Conservation (phyloP, 2,888 invertebrate species). For the Archips crataeganus region DNA sequence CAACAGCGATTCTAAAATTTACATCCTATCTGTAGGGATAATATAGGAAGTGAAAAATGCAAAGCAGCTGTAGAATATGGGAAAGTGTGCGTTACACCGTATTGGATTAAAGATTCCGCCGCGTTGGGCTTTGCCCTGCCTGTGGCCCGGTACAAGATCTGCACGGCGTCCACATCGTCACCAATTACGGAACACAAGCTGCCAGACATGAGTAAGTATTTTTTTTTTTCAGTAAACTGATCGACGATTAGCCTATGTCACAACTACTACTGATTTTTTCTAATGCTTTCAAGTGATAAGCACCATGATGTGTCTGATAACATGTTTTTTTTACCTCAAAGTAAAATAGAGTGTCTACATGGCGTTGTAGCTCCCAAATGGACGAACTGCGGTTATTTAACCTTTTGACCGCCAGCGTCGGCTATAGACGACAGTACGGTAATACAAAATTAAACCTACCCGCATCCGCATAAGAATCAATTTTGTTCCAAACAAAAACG, state of each 20-base stretch:
- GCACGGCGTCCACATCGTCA: slow-evolving; percentile 88
- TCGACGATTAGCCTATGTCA: too few species aligned
- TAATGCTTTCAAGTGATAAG: too few species aligned
- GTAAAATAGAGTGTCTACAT: too few species aligned
- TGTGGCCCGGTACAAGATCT: slow-evolving; percentile 84
- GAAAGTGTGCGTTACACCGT: slow-evolving; percentile 88
- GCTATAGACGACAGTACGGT: too few species aligned
- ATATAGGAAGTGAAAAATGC: slow-evolving; percentile 90
- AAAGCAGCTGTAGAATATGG: slow-evolving; percentile 84
- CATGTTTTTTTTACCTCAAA: slow-evolving; percentile 21
- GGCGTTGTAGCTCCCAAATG: too few species aligned
- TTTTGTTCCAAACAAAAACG: too few species aligned
- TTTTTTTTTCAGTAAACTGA: not conserved
- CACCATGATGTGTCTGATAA: too few species aligned
- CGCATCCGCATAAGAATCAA: too few species aligned
- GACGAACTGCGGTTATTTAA: too few species aligned
- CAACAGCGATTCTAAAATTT: not conserved
- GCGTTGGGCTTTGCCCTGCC: slow-evolving; percentile 89
- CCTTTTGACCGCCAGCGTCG: too few species aligned
- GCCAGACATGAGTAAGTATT: slow-evolving; percentile 81
- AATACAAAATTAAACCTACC: too few species aligned
- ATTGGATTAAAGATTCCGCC: slow-evolving; percentile 94
- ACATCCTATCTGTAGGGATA: slow-evolving; percentile 75
- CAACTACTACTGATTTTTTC: too few species aligned
- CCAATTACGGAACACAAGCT: slow-evolving; percentile 85